Percentiles rank a stretch among this genome's conserved stretches.
Conservation (phyloP, 2,888 invertebrate genomes). For the Nezara viridula region DNA sequence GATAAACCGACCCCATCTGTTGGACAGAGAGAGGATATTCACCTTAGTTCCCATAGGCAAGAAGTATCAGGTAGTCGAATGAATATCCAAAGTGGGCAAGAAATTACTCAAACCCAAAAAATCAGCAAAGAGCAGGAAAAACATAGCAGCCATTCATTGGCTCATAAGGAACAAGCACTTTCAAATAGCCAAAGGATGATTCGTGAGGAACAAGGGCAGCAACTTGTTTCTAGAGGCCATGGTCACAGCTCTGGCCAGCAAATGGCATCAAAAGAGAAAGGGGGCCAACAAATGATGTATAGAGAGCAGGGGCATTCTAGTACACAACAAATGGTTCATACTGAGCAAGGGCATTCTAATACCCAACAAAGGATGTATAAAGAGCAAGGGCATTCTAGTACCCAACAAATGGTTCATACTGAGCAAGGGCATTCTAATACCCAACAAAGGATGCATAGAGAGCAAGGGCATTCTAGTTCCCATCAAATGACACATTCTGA, state of each 20-base stretch:
- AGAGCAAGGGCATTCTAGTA: not conserved
- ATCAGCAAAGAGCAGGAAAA: slow-evolving; percentile 1
- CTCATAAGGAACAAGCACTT: not conserved
- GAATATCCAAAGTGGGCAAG: not conserved
- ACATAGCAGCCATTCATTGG: not conserved
- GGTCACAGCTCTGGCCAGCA: not conserved
- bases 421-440: not conserved
- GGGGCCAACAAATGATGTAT: not conserved
- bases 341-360: not conserved
- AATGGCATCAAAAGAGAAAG: not conserved
- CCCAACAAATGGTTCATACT: not conserved
- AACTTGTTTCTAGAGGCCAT: not conserved
- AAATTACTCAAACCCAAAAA: not conserved
- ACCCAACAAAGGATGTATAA: not conserved
- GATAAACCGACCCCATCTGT: not conserved
- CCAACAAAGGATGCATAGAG: not conserved
- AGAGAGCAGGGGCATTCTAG: not conserved
- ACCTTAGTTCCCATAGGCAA: not conserved
- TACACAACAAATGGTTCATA: not conserved
- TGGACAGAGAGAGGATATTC: not conserved
- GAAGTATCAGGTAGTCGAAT: not conserved
- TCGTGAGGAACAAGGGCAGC: slow-evolving; percentile 10
- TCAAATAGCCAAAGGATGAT: not conserved
- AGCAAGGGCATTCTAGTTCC: not conserved
- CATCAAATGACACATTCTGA: slow-evolving; percentile 9